Conservation (phyloP, 2,888 invertebrate species). For the Eulithis testata region DNA sequence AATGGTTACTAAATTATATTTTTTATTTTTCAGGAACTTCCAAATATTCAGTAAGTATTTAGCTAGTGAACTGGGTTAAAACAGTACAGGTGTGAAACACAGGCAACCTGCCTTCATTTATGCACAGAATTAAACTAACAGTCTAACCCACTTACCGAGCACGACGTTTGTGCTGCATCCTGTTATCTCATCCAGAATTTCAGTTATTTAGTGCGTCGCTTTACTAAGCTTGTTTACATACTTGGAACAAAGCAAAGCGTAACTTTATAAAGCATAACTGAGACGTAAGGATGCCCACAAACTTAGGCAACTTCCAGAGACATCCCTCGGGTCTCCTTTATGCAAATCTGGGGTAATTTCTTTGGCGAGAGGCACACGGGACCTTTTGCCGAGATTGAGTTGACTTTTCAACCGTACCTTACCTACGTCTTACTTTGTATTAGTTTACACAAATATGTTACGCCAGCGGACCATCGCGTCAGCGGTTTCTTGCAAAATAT, state of each 20-base stretch:
- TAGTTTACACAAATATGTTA: constrained; percentile 53
- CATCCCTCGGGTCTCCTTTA: constrained; percentile 78
- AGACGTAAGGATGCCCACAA: constrained; percentile 66
- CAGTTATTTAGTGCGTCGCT: constrained; percentile 57
- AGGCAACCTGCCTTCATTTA: constrained; percentile 16
- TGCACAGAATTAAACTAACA: constrained; percentile 38
- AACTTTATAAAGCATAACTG: constrained; percentile 70
- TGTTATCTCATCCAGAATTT: constrained; percentile 55
- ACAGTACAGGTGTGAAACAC: constrained; percentile 17
- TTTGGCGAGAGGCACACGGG: constrained; percentile 74
- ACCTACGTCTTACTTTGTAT: constrained; percentile 60
- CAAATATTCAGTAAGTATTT: too few relatives aligned
- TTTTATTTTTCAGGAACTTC: too few relatives aligned
- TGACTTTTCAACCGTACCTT: constrained; percentile 66
- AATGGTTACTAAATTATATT: too few relatives aligned
- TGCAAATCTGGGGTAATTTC: constrained; percentile 80
- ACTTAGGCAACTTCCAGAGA: constrained; percentile 76
- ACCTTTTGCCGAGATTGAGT: constrained; percentile 74
- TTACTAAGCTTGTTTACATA: constrained; percentile 43
- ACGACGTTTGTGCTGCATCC: constrained; percentile 37
- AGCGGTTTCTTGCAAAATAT: constrained; percentile 37
- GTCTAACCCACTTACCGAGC: constrained; percentile 37
- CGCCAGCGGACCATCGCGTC: constrained; percentile 42
- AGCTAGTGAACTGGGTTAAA: neutral
- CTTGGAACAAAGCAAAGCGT: constrained; percentile 65